A percentile compares a stretch with the other conserved stretches of the same genome.
Conservation (phyloP, 2,888 invertebrate species). For the Ernsta delagoae region DNA sequence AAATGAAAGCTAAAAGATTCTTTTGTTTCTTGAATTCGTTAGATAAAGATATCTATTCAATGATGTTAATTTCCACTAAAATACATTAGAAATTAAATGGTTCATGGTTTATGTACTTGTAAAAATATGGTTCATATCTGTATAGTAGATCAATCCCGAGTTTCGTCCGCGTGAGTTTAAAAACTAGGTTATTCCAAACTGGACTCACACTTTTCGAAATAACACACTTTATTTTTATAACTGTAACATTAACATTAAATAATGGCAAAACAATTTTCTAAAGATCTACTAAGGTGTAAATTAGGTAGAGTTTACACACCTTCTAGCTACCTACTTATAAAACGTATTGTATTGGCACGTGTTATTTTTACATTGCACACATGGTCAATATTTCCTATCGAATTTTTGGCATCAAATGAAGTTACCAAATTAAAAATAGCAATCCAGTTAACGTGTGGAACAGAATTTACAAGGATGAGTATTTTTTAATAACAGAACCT, state of each 20-base stretch:
- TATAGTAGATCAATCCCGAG: too few relatives aligned
- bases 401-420: neutral
- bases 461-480: slow-evolving; percentile 4
- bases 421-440: neutral
- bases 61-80: neutral
- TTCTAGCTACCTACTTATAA: neutral
- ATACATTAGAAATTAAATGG: too few relatives aligned
- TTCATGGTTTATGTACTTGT: too few relatives aligned
- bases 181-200: too few relatives aligned
- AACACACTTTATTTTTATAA: too few relatives aligned
- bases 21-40: neutral
- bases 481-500: slow-evolving; percentile 6
- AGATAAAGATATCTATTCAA: neutral
- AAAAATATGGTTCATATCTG: too few relatives aligned
- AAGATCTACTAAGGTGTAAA: too few relatives aligned
- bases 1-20: slow-evolving; percentile 19
- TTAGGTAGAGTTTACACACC: too few relatives aligned
- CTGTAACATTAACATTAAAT: too few relatives aligned
- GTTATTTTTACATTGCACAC: neutral
- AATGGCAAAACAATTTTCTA: too few relatives aligned
- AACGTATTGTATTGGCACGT: neutral
- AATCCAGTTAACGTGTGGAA: neutral
- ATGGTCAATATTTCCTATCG: neutral
- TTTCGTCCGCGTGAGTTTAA: too few relatives aligned
- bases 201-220: too few relatives aligned